Evolutionary conservation across 2,797 vertebrate species (phyloP).

Genomic region (Phrynocephalus vlangalii): DNA sequence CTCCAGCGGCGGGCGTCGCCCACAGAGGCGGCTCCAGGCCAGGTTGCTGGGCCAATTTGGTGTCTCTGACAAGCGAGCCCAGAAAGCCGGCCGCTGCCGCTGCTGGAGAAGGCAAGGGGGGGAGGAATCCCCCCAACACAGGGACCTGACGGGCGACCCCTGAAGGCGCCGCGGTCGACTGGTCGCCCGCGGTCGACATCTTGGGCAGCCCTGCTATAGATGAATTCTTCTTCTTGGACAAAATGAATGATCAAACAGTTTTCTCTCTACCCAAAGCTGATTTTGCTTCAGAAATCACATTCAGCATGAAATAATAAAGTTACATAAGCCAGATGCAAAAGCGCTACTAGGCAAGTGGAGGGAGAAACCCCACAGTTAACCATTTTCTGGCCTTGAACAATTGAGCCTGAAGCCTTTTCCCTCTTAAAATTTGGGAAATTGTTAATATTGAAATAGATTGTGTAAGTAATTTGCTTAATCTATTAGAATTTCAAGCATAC

Average conservation of each 20-base stretch:
- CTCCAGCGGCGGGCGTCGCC: too few species aligned
- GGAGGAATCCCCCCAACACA: too few species aligned
- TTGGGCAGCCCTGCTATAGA: neutral
- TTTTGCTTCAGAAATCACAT: neutral
- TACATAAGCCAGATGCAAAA: neutral
- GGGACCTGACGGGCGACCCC: too few species aligned
- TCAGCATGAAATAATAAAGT: neutral
- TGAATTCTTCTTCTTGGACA: neutral
- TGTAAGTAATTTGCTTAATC: conserved; percentile 2
- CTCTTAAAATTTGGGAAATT: neutral
- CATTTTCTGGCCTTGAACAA: conserved; percentile 13
- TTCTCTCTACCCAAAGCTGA: neutral
- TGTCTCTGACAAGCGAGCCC: too few species aligned
- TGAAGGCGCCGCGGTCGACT: too few species aligned
- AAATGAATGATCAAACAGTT: neutral
- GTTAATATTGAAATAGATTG: neutral
- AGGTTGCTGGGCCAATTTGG: too few species aligned
- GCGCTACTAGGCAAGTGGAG: conserved; percentile 1
- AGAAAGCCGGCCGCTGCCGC: too few species aligned
- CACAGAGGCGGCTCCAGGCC: too few species aligned
- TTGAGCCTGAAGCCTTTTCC: neutral
- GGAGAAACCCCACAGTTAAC: neutral
- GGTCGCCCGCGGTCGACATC: too few species aligned
- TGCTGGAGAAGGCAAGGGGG: too few species aligned
- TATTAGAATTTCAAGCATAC: conserved; percentile 17